A percentile compares a stretch with the other conserved stretches of the same genome.
These are phyloP conservation scores for Camponotus fellah DNA, from an alignment of 2,888 invertebrate species.

Conservation along the genomic window DNA sequence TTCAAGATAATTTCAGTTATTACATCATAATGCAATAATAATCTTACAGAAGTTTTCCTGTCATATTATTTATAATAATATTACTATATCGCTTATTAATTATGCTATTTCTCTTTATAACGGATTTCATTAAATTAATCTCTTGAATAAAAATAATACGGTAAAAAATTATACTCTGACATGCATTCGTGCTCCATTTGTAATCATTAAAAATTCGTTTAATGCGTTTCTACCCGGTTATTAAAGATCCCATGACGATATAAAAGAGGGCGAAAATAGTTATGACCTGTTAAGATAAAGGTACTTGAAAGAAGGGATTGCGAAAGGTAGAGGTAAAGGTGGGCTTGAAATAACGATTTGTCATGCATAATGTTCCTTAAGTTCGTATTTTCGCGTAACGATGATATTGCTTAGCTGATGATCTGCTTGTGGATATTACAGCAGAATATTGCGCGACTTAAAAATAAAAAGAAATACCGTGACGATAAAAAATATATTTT, in stretches of 20 bases:
- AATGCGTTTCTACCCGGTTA: conserved; percentile 8
- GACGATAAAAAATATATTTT: background rate
- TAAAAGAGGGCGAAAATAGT: conserved; percentile 1
- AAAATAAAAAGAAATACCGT: background rate
- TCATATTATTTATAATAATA: background rate
- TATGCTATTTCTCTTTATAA: background rate
- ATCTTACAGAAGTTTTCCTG: background rate
- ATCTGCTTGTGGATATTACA: background rate
- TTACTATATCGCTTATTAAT: conserved; percentile 1
- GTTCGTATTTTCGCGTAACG: conserved; percentile 17
- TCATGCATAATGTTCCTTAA: conserved; percentile 28
- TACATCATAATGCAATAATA: background rate
- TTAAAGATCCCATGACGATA: conserved; percentile 33
- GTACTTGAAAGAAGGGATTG: background rate
- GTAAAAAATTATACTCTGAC: background rate
- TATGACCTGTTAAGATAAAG: conserved; percentile 39
- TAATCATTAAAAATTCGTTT: conserved; percentile 16
- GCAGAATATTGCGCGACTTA: background rate
- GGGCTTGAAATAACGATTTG: conserved; percentile 31
- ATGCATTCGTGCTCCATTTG: background rate
- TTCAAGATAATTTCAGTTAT: background rate
- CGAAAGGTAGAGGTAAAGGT: background rate
- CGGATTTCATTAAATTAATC: background rate
- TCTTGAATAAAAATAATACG: background rate
- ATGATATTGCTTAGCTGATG: background rate